Conservation (phyloP, 2,888 invertebrate genomes). For the Crocallis elinguaria region DNA sequence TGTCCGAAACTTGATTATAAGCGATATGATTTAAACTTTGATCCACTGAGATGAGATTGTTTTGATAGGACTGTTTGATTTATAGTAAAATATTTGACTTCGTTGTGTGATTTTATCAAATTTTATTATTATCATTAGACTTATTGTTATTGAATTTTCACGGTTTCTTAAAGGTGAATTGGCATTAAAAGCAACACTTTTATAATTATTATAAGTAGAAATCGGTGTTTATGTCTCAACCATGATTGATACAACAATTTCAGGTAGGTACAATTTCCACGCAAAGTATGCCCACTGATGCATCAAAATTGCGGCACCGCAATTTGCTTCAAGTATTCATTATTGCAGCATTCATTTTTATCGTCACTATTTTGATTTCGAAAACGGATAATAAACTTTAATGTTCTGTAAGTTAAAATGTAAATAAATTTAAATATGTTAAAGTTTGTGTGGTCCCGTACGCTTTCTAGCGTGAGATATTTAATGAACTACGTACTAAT, state of each 20-base stretch:
- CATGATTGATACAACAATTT: constrained; percentile 2
- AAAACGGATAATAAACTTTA: constrained; percentile 30
- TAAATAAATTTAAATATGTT: constrained; percentile 41
- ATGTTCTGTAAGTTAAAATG: constrained; percentile 32
- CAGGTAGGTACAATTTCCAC: constrained; percentile 13
- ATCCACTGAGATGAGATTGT: constrained; percentile 7
- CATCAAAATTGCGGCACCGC: constrained; percentile 29
- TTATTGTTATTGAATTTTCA: neutral
- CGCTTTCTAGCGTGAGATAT: constrained; percentile 37
- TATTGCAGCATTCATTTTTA: constrained; percentile 19
- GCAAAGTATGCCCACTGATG: constrained; percentile 23
- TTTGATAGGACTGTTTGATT: constrained; percentile 15
- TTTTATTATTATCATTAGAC: neutral
- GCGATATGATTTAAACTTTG: constrained; percentile 1
- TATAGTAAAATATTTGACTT: constrained; percentile 2
- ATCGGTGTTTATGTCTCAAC: constrained; percentile 14
- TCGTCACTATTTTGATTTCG: constrained; percentile 27
- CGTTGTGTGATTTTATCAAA: neutral
- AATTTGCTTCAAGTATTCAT: constrained; percentile 20
- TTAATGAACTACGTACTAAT: constrained; percentile 62
- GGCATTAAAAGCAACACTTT: too few relatives aligned
- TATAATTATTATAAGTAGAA: neutral
- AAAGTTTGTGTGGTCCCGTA: constrained; percentile 44
- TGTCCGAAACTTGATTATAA: constrained; percentile 6
- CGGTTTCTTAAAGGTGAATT: too few relatives aligned